phyloP scores from a whole-genome alignment of 2,888 invertebrate genomes.

The Xylophagus ater region DNA sequence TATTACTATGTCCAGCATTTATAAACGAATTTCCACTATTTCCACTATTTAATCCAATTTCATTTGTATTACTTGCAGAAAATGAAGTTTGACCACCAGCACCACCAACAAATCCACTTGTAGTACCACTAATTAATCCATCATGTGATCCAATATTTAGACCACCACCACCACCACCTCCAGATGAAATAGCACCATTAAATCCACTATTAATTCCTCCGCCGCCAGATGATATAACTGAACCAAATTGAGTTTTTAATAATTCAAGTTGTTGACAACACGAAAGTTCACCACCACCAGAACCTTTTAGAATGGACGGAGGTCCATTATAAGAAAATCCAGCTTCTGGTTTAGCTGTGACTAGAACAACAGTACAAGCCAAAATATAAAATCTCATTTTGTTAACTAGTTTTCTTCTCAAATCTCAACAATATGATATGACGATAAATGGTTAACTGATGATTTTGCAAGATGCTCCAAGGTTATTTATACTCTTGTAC shows the following conservation, averaged over 20 bases:
- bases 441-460: conserved; percentile 8
- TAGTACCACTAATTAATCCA: conserved; percentile 8
- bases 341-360: conserved; percentile 50
- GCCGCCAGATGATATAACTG: conserved; percentile 10
- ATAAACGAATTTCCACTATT: too few relatives aligned
- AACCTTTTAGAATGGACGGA: conserved; percentile 18
- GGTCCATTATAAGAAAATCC: conserved; percentile 46
- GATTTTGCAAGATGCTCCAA: conserved; percentile 10
- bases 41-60: too few relatives aligned
- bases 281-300: background rate
- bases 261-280: conserved; percentile 25
- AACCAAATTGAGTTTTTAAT: conserved; percentile 25
- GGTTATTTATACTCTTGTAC: conserved; percentile 6
- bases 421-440: background rate
- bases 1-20: too few relatives aligned
- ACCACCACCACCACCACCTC: conserved; percentile 4
- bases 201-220: conserved; percentile 7
- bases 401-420: conserved; percentile 2
- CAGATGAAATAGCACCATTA: conserved; percentile 3
- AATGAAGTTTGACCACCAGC: conserved; percentile 21
- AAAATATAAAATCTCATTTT: conserved; percentile 14
- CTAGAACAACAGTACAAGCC: conserved; percentile 38
- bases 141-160: conserved; percentile 6
- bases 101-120: conserved; percentile 14
- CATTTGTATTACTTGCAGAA: conserved; percentile 22